Conservation (phyloP, 2,888 invertebrate species). For the Standfussiana lucernea region DNA sequence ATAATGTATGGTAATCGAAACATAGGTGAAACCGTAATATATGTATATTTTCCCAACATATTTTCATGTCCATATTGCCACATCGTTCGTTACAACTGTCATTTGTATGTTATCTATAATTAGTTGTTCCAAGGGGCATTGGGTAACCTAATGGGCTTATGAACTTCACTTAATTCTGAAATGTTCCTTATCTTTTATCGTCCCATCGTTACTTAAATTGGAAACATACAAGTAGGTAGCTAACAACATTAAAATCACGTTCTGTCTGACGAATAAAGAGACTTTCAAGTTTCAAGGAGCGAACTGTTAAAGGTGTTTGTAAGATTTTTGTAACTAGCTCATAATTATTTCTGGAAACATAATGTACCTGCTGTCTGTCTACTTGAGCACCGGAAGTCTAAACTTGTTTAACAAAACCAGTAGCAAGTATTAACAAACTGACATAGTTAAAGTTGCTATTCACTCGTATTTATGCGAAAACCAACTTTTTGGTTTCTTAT, state of each 20-base stretch:
- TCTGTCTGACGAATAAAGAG: background rate
- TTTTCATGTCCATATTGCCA: conserved; percentile 42
- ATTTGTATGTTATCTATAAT: conserved; percentile 61
- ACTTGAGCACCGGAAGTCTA: conserved; percentile 6
- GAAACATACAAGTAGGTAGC: background rate
- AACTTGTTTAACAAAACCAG: background rate
- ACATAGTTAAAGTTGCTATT: background rate
- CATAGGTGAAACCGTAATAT: conserved; percentile 4
- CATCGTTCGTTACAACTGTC: conserved; percentile 44
- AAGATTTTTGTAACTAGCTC: background rate
- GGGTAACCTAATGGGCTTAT: conserved; percentile 51
- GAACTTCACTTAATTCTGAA: conserved; percentile 35
- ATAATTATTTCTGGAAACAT: background rate
- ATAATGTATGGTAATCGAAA: conserved; percentile 4
- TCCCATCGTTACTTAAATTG: conserved; percentile 30
- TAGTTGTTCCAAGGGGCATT: conserved; percentile 53
- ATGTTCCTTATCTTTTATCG: conserved; percentile 42
- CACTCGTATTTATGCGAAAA: background rate
- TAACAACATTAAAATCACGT: conserved; percentile 8
- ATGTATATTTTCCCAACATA: conserved; percentile 15
- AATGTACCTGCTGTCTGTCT: background rate
- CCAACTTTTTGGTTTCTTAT: background rate
- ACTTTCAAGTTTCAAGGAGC: conserved; percentile 23
- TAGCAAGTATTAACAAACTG: conserved; percentile 6
- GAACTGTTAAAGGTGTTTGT: background rate